phyloP scores from a whole-genome alignment of 2,797 vertebrate genomes.

The Crenuchus spilurus region DNA sequence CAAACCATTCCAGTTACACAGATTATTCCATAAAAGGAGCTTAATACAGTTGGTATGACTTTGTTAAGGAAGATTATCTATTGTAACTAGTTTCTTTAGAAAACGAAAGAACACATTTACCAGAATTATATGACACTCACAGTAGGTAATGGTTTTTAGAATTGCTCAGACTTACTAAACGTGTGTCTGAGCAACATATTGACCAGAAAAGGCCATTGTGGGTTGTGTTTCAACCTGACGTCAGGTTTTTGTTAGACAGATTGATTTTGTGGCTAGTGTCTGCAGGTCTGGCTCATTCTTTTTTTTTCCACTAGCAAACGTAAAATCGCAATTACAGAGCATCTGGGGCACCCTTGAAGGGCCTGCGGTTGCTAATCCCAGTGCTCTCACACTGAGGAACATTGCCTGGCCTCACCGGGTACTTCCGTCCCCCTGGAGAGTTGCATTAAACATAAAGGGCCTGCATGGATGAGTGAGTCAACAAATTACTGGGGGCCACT shows the following conservation, averaged over 20 bases:
- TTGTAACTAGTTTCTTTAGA: no score
- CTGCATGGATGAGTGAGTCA: constrained; percentile 86
- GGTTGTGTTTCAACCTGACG: constrained; percentile 6
- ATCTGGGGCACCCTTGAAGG: constrained; percentile 77
- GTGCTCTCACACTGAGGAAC: constrained; percentile 54
- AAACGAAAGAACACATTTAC: no score
- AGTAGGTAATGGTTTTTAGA: no score
- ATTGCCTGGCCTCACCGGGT: constrained; percentile 50
- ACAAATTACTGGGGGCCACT: constrained; percentile 84
- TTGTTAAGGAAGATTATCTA: no score
- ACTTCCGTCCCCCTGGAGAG: constrained; percentile 69
- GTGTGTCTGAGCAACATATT: constrained; percentile 11
- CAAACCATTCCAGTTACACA: no score
- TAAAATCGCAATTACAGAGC: constrained; percentile 73
- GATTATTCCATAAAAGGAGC: no score
- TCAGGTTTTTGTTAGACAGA: constrained; percentile 25
- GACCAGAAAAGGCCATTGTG: constrained; percentile 1
- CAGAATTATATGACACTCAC: no score
- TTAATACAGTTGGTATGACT: no score
- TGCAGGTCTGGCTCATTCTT: constrained; percentile 51
- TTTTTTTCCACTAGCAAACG: constrained; percentile 59
- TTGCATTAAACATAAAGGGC: constrained; percentile 87
- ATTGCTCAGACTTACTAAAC: background rate
- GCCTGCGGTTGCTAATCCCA: constrained; percentile 68
- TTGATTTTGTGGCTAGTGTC: constrained; percentile 70